A percentile compares a stretch with the other conserved stretches of the same genome.
Conservation (phyloP, 2,888 invertebrate genomes). For the Macrosoma leucophasiata region DNA sequence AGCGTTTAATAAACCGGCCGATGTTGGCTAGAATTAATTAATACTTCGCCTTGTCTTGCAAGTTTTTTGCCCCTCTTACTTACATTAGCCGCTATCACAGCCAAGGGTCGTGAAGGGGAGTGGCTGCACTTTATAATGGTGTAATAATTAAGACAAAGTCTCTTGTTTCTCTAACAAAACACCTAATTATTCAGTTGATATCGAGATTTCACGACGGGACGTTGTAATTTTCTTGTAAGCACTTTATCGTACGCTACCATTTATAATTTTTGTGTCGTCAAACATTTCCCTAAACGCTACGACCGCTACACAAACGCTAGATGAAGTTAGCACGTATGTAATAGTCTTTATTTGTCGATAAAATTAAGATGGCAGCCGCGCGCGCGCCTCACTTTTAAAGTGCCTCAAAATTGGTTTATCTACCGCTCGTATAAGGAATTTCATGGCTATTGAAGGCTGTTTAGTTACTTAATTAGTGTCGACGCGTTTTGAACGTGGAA, state of each 20-base stretch:
- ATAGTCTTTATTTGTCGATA: constrained; percentile 60
- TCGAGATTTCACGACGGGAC: constrained; percentile 58
- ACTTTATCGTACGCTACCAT: too few species aligned
- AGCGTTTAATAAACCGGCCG: constrained; percentile 62
- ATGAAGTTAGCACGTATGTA: constrained; percentile 40
- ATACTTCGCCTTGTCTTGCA: constrained; percentile 58
- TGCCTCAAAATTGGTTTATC: constrained; percentile 61
- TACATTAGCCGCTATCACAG: constrained; percentile 53
- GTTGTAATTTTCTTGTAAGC: constrained; percentile 43
- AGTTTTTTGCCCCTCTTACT: constrained; percentile 57
- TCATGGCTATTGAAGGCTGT: constrained; percentile 64
- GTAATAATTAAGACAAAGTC: constrained; percentile 69
- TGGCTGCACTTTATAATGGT: constrained; percentile 57
- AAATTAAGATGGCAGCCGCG: constrained; percentile 43
- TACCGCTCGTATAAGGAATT: constrained; percentile 64
- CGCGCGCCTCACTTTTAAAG: constrained; percentile 49
- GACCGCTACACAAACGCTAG: too few species aligned
- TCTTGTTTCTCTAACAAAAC: constrained; percentile 56
- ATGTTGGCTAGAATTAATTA: constrained; percentile 66
- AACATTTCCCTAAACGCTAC: too few species aligned
- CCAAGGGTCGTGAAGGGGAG: constrained; percentile 51
- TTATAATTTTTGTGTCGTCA: too few species aligned
- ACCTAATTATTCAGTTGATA: constrained; percentile 64
- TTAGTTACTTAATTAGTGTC: constrained; percentile 65
- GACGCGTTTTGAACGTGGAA: constrained; percentile 45